A percentile compares a stretch with the other conserved stretches of the same genome.
phyloP scores from a whole-genome alignment of 1,140 invertebrate species.

The Orussus abietinus region DNA sequence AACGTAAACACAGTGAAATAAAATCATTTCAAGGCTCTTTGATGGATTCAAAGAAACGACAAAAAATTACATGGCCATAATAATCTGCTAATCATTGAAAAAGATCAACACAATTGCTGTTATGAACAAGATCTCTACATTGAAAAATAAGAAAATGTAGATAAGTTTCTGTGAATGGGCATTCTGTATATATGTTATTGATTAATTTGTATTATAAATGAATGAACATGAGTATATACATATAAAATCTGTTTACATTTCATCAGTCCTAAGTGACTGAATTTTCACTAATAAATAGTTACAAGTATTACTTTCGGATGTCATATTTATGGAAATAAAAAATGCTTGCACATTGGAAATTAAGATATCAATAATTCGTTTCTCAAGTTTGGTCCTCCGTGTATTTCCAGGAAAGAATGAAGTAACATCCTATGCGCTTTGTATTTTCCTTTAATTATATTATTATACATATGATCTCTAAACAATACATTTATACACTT shows the following conservation, averaged over 20 bases:
- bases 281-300: slow-evolving; percentile 16
- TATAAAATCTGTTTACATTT: not conserved
- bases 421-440: not conserved
- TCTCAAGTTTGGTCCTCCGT: slow-evolving; percentile 21
- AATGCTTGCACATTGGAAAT: slow-evolving; percentile 33
- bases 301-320: slow-evolving; percentile 21
- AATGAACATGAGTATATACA: too few species aligned
- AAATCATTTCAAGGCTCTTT: not conserved
- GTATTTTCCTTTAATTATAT: slow-evolving; percentile 9
- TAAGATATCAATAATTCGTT: slow-evolving; percentile 20
- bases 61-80: slow-evolving; percentile 40
- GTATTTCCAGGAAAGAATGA: not conserved
- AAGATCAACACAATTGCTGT: slow-evolving; percentile 1
- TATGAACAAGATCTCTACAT: not conserved
- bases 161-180: slow-evolving; percentile 7
- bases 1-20: slow-evolving; percentile 21
- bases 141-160: slow-evolving; percentile 5
- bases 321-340: slow-evolving; percentile 30
- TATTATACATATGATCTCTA: slow-evolving; percentile 10
- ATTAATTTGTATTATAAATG: slow-evolving; percentile 4
- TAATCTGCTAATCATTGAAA: slow-evolving; percentile 5
- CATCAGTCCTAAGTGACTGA: not conserved
- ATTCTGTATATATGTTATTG: slow-evolving; percentile 9
- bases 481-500: slow-evolving; percentile 13
- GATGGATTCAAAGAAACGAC: slow-evolving; percentile 24